Evolutionary conservation across 2,797 vertebrate species (phyloP), one percentile per base, ranked within the genome.

Genomic region (Apogon hyalosoma): DNA sequence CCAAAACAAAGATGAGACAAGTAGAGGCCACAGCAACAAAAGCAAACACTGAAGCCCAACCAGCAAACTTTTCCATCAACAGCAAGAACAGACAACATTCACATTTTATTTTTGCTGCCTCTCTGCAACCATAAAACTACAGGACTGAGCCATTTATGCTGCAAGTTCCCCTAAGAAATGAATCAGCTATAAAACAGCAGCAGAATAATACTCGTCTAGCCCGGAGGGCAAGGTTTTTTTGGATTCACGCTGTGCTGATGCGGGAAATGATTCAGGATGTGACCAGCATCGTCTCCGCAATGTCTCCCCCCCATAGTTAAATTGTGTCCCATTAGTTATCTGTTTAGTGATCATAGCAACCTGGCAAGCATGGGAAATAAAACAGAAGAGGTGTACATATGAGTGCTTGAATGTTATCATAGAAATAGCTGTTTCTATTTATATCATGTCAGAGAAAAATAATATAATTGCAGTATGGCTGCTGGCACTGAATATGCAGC

Each of bases 161-260:
- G 68, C 48, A 79, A 69, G 69, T 82, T 83, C 80, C 79, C 80
- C 56, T 11, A 67, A 82, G 84, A 89, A 85, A 89, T 88, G 85
- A 92, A 86, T 87, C 86, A 85, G 80, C 87, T 68, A 81, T 91
- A 87, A 89, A 88, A 86, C 59, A 78, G 69, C 79, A 87, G 78
- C 14, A 19, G 75, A 69, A 80, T 87, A 74, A 85, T 49, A 81
- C 65, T 53, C 52, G 75, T 62, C 60, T 40, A 58, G 67, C 78
- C 87, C 76, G 61, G 60, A 31, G 79, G 81, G 64, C 78, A 77
- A 10, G 13, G n/a, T 74, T 80, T 83, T 67, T 82, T 66, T 51
- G 75, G 78, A 75, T 73, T 77, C 86, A 80, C 15, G 52, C 86
- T 79, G 86, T 24, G 84, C 53, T 69, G 69, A 86, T 83, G 75